phyloP scores from a whole-genome alignment of 37 sponge, comb jelly and placozoan genomes.

The Eunapius fragilis region DNA sequence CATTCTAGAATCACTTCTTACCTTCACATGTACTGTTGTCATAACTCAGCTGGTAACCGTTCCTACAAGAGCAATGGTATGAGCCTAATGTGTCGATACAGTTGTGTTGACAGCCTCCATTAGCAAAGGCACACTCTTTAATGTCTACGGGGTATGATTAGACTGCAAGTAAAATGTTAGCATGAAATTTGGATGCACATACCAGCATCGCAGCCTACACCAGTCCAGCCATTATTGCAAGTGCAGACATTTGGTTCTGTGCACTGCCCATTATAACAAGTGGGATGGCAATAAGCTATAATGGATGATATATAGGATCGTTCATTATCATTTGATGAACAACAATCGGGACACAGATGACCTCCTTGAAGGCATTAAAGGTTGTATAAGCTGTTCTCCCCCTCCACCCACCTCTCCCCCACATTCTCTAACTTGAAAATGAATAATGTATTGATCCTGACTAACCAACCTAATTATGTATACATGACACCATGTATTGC shows the following conservation, averaged over 20 bases:
- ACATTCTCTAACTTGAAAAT: too few relatives aligned
- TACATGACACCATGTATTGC: too few relatives aligned
- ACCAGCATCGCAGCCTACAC: not conserved
- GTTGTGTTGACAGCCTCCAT: conserved; percentile 35
- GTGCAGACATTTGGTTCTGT: not conserved
- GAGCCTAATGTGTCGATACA: conserved; percentile 24
- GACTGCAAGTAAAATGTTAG: not conserved
- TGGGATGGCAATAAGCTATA: not conserved
- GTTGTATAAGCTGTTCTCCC: too few relatives aligned
- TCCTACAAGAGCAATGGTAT: conserved; percentile 17
- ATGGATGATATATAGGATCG: not conserved
- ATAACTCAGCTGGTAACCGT: not conserved
- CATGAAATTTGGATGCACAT: not conserved
- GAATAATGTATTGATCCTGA: too few relatives aligned
- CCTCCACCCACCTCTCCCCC: too few relatives aligned
- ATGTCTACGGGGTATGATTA: conserved; percentile 1
- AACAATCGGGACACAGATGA: too few relatives aligned
- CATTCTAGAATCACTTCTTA: not conserved
- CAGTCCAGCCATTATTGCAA: not conserved
- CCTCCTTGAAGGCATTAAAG: too few relatives aligned
- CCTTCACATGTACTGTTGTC: conserved; percentile 15
- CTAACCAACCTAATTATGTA: too few relatives aligned
- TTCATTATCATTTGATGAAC: too few relatives aligned
- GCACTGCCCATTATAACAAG: not conserved
- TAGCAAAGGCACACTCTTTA: conserved; percentile 27